A percentile compares a stretch with the other conserved stretches of the same genome.
phyloP scores from a whole-genome alignment of 2,113 vertebrate species.

The Arothron firmamentum region DNA sequence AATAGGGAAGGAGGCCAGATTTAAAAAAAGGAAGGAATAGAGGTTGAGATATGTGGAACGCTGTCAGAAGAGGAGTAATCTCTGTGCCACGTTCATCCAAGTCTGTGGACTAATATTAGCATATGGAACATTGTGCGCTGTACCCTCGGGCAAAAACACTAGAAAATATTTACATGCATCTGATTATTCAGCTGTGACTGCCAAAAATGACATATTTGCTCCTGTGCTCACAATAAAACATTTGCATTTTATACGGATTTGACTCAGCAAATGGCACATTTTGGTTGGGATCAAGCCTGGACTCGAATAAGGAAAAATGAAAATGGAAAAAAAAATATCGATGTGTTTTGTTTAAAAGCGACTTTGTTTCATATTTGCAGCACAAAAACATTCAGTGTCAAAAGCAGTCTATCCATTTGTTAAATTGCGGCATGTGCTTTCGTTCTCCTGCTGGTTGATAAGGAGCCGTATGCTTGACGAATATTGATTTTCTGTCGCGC shows the following conservation, averaged over 20 bases:
- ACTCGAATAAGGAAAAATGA: too few relatives aligned
- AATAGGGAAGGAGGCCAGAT: slow-evolving; percentile 66
- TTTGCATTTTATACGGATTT: slow-evolving; percentile 26
- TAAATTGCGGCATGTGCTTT: too few relatives aligned
- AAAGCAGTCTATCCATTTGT: too few relatives aligned
- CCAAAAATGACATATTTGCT: slow-evolving; percentile 15
- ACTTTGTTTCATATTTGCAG: too few relatives aligned
- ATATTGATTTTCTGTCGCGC: slow-evolving; percentile 28
- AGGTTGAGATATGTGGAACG: slow-evolving; percentile 44
- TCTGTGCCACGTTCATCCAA: slow-evolving; percentile 36
- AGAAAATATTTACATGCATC: slow-evolving; percentile 24
- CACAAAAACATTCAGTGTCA: too few relatives aligned
- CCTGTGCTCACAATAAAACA: slow-evolving; percentile 4
- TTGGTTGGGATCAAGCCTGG: not conserved
- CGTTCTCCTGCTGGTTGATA: slow-evolving; percentile 8
- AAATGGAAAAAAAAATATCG: not conserved
- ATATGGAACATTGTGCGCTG: slow-evolving; percentile 30
- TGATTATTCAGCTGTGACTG: slow-evolving; percentile 30
- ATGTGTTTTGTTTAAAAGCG: not conserved
- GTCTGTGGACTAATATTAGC: slow-evolving; percentile 50
- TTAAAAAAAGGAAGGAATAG: slow-evolving; percentile 51
- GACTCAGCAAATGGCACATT: slow-evolving; percentile 29
- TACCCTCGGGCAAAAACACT: slow-evolving; percentile 23
- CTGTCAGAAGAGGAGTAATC: slow-evolving; percentile 45
- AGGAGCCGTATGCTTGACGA: slow-evolving; percentile 13